Evolutionary conservation across 2,888 invertebrate genomes (phyloP).

Genomic region (Amaurobius ferox): DNA sequence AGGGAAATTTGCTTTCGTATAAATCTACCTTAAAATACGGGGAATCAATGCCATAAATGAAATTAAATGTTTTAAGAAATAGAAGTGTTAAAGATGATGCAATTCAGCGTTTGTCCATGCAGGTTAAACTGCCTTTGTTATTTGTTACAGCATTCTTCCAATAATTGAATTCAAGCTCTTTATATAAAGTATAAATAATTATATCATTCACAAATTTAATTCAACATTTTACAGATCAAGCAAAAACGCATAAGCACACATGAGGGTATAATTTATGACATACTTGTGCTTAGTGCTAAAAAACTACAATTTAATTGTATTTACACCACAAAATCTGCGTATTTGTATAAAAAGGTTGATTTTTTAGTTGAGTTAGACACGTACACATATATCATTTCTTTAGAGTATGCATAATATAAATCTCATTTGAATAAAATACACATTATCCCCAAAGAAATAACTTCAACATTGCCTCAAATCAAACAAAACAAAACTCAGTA

Average conservation of each 20-base stretch:
- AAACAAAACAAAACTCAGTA: constrained; percentile 11
- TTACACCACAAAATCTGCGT: constrained; percentile 50
- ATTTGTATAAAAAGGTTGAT: constrained; percentile 43
- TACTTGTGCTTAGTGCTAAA: neutral
- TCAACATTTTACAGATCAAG: constrained; percentile 1
- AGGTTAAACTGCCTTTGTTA: too few species aligned
- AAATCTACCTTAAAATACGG: too few species aligned
- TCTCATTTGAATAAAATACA: constrained; percentile 42
- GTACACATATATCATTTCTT: constrained; percentile 25
- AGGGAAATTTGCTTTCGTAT: too few species aligned
- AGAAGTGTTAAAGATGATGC: too few species aligned
- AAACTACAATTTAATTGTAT: constrained; percentile 44
- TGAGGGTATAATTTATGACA: neutral
- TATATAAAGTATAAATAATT: constrained; percentile 3
- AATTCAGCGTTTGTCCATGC: too few species aligned
- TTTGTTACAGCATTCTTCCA: neutral
- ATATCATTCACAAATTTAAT: neutral
- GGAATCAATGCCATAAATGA: too few species aligned
- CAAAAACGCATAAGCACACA: constrained; percentile 18
- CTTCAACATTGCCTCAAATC: constrained; percentile 36
- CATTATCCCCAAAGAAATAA: constrained; percentile 39
- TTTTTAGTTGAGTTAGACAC: constrained; percentile 36
- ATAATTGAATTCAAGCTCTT: constrained; percentile 10
- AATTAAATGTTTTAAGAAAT: too few species aligned
- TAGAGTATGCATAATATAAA: constrained; percentile 20